Evolutionary conservation across 2,888 invertebrate species (phyloP).

Genomic region (Oxyteleia sp.): DNA sequence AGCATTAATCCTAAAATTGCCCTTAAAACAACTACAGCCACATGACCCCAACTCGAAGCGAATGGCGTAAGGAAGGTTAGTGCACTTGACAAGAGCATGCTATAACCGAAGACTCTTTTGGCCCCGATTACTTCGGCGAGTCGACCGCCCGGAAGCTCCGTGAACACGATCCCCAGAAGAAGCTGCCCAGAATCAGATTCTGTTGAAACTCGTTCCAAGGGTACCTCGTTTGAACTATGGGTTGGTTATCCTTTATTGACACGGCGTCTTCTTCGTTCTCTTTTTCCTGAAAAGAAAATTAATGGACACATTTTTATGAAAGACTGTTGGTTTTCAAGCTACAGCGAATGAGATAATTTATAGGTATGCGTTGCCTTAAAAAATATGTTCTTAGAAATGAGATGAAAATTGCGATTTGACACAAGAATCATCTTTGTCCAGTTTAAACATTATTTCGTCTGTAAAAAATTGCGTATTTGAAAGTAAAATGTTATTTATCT

Average conservation of each 20-base stretch:
- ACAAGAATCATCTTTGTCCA: too few relatives aligned
- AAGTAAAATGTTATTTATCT: too few relatives aligned
- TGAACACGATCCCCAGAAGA: slow-evolving; percentile 97
- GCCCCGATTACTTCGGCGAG: slow-evolving; percentile 95
- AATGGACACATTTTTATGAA: slow-evolving; percentile 2
- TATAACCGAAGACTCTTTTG: slow-evolving; percentile 95
- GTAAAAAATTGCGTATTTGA: too few relatives aligned
- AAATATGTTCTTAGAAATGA: too few relatives aligned
- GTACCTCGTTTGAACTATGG: slow-evolving; percentile 88
- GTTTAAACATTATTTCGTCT: too few relatives aligned
- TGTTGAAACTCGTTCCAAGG: slow-evolving; percentile 93
- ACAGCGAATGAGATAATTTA: too few relatives aligned
- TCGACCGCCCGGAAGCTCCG: slow-evolving; percentile 96
- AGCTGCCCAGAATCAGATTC: slow-evolving; percentile 94
- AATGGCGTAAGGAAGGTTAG: slow-evolving; percentile 94
- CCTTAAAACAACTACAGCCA: slow-evolving; percentile 91
- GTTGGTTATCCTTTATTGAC: slow-evolving; percentile 54
- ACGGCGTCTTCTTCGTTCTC: slow-evolving; percentile 34
- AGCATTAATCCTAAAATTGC: slow-evolving; percentile 93
- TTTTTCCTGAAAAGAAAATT: slow-evolving; percentile 36
- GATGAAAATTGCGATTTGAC: too few relatives aligned
- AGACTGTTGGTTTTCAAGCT: too few relatives aligned
- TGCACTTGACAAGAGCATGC: slow-evolving; percentile 93
- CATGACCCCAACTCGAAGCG: slow-evolving; percentile 91
- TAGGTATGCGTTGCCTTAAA: too few relatives aligned